These are phyloP conservation scores for Drosophila tsacasi DNA, from an alignment of 1,140 invertebrate genomes.

Conservation along the genomic window DNA sequence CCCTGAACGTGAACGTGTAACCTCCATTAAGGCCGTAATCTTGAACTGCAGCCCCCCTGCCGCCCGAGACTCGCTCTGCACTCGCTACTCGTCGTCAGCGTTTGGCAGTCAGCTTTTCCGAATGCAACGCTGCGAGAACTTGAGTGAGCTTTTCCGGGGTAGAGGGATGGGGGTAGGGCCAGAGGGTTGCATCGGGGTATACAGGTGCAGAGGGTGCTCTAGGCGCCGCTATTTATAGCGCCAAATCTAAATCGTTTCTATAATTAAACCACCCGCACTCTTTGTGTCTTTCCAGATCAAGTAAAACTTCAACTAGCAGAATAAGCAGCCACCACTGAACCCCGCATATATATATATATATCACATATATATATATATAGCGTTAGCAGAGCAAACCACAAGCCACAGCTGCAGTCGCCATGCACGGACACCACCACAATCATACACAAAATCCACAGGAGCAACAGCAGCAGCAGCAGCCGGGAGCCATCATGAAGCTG, in stretches of 20 bases:
- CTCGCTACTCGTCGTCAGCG: constrained; percentile 42
- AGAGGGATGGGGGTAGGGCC: background rate
- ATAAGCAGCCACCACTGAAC: constrained; percentile 50
- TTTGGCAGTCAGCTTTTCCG: constrained; percentile 54
- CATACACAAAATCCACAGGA: constrained; percentile 58
- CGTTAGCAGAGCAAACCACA: constrained; percentile 27
- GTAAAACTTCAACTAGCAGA: constrained; percentile 69
- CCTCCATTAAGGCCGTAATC: constrained; percentile 80
- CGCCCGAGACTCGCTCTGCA: constrained; percentile 27
- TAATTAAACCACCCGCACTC: constrained; percentile 10
- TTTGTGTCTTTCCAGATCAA: constrained; percentile 65
- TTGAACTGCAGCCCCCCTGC: constrained; percentile 63
- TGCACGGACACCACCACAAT: constrained; percentile 73
- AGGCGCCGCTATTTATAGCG: constrained; percentile 43
- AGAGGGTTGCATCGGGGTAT: background rate
- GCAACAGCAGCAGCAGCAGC: constrained; percentile 36
- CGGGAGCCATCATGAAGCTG: constrained; percentile 40
- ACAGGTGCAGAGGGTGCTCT: constrained; percentile 10
- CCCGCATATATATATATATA: constrained; percentile 20
- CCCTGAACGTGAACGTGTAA: constrained; percentile 83
- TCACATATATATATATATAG: constrained; percentile 29
- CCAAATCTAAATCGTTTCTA: constrained; percentile 33
- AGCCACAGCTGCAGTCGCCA: constrained; percentile 50
- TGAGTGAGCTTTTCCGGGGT: constrained; percentile 20
- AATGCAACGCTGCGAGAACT: constrained; percentile 60